Evolutionary conservation across 2,113 vertebrate genomes (phyloP), one percentile per base, ranked within the genome.

Genomic region (Formicarius rufipectus): DNA sequence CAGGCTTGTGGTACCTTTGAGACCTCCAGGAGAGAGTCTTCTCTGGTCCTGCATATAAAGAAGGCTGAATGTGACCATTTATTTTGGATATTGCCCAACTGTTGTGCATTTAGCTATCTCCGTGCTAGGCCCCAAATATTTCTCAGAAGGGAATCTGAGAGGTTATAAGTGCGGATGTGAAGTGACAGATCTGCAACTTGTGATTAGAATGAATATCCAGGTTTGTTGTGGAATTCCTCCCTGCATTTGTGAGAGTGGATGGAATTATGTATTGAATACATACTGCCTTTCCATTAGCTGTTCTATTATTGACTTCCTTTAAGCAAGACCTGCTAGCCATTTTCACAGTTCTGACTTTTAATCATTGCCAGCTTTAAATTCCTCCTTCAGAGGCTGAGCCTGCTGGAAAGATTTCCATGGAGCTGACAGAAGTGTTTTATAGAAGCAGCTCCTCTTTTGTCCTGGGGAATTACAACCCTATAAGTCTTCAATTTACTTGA

Each of bases 401-500:
- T 94, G 82, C 72, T 94, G 89, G 53, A 96, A 87, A 84, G 71
- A 91, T 95, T 94, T 94, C 71, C 78, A 77, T 87, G 87, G 50
- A 83, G 71, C 71, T 95, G 93, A 95, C 95, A 95, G 83, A 87
- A 93, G 44, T 95, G 82, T 87, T 96, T 96, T 92, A 88, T 84
- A 53, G 90, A 90, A 37, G 76, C 2, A 0, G 56, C 52, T 63
- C 31, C 49, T 94, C 85, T 96, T 96, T 90, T 62, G 92, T 96
- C 85, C 76, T 58, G 85, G 83, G 95, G 83, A 95, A 95, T 95
- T 95, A 90, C 73, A 93, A n/a, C 56, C 85, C 79, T 72, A 73
- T 96, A 96, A 93, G 85, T 96, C 95, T 96, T 97, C 79, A 95
- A 96, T 96, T 94, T 90, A 80, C 83, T 92, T 93, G 95, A 96